Evolutionary conservation across 1,140 invertebrate genomes (phyloP), one percentile per base, ranked within the genome.

Genomic region (Papilio aristodemus): DNA sequence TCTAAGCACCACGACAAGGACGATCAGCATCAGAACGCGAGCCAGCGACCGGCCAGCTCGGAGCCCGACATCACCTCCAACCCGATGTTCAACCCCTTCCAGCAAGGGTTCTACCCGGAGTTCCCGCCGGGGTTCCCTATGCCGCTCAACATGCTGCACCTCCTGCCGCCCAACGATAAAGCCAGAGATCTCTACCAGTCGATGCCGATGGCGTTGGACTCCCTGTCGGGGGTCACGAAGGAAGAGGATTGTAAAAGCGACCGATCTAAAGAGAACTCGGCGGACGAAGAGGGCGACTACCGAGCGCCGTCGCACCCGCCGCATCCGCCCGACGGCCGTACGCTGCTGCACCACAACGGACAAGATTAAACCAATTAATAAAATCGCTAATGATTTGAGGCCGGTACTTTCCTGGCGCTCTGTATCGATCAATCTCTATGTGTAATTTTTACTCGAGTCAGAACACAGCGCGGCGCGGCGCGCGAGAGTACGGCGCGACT

Each of bases 81-180:
- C 75, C 90, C 93, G 9, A 92, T 95, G 78, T 96, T 95, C 92
- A 95, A 95, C 78, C 95, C 93, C 64, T 97, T 93, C 86, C 94
- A 92, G 76, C 94, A 93, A 71, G 94, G 94, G 36, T 97, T 96
- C 87, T 97, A 96, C 83, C 95, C 96, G 0, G 96, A 97, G 78
- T 97, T 96, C 69, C 91, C 93, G 2, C 92, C 94, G 0, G 95
- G 95, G 4, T 97, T 96, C 78, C 96, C 96, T 0, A 94, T 97
- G 75, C 96, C 95, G 13, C 93, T 97, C 2, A 96, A 95, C 79
- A 97, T 97, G 96, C 93, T 96, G 37, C 96, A 97, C 80, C 89
- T 96, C 38, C 81, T 97, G 73, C 96, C 95, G 9, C 96, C 95
- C 0, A 94, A 93, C 69, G 96, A 96, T 73, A 95, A 95, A 75